phyloP scores from a whole-genome alignment of 2,113 vertebrate genomes.

The Neodon shergylaensis region DNA sequence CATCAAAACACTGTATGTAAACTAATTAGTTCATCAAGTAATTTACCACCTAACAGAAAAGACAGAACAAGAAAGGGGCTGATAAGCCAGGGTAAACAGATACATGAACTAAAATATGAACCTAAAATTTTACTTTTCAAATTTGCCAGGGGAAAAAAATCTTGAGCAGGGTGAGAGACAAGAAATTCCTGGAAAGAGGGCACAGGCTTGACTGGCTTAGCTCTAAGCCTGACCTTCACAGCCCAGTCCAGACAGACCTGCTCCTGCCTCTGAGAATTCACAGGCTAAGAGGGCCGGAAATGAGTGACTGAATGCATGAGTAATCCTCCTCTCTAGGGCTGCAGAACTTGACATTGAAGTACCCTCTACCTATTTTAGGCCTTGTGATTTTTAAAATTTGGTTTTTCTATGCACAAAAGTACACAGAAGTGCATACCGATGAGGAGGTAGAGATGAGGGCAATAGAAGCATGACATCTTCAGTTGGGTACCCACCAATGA shows the following conservation, averaged over 20 bases:
- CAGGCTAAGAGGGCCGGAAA: background rate
- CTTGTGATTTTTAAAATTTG: background rate
- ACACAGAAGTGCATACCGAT: background rate
- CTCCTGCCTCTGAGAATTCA: background rate
- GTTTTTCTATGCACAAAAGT: background rate
- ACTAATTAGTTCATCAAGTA: background rate
- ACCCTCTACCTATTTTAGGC: background rate
- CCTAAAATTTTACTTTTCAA: background rate
- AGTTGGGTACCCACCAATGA: background rate
- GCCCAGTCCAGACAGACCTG: background rate
- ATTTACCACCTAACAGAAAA: background rate
- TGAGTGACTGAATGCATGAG: background rate
- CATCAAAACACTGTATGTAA: background rate
- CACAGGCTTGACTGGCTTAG: background rate
- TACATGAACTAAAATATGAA: background rate
- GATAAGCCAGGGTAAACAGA: background rate
- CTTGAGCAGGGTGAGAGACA: background rate
- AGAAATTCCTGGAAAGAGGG: constrained; percentile 39
- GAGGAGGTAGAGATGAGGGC: background rate
- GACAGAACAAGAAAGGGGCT: background rate
- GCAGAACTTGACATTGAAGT: background rate
- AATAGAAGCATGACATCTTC: background rate
- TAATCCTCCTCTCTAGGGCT: background rate
- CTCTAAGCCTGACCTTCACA: background rate
- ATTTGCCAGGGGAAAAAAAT: background rate